These are phyloP conservation scores for Calonectris borealis DNA, from an alignment of 2,113 vertebrate genomes.

Conservation along the genomic window DNA sequence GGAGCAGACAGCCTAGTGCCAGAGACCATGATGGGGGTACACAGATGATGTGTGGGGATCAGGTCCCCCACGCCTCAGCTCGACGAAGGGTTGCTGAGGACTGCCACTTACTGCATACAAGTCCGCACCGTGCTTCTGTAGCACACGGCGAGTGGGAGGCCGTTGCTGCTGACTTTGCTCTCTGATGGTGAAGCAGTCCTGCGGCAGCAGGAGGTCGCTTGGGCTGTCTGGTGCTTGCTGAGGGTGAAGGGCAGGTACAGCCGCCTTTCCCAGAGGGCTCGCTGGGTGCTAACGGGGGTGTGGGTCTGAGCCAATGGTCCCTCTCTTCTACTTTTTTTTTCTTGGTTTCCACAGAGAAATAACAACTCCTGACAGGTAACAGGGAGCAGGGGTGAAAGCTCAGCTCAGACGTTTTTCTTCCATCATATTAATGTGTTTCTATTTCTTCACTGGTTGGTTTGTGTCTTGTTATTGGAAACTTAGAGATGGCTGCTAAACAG, in stretches of 20 bases:
- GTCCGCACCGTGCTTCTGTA: accelerated
- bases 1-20: not conserved
- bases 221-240: not conserved
- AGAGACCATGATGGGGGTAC: not conserved
- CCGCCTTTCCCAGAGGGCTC: not conserved
- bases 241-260: not conserved
- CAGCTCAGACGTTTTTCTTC: not conserved
- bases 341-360: not conserved
- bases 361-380: not conserved
- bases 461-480: not conserved
- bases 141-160: accelerated
- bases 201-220: not conserved
- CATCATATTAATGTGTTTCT: not conserved
- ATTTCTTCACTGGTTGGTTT: not conserved
- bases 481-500: not conserved
- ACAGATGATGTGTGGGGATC: not conserved
- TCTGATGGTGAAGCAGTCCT: not conserved
- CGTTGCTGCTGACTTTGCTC: not conserved
- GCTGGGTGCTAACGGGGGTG: accelerated
- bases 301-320: not conserved
- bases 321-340: too few relatives aligned
- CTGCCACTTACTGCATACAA: not conserved
- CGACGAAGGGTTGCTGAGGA: not conserved
- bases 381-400: not conserved
- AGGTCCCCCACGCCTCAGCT: not conserved